Evolutionary conservation across 2,113 vertebrate genomes (phyloP), one percentile per base, ranked within the genome.

Genomic region (Nyctereutes procyonoides): DNA sequence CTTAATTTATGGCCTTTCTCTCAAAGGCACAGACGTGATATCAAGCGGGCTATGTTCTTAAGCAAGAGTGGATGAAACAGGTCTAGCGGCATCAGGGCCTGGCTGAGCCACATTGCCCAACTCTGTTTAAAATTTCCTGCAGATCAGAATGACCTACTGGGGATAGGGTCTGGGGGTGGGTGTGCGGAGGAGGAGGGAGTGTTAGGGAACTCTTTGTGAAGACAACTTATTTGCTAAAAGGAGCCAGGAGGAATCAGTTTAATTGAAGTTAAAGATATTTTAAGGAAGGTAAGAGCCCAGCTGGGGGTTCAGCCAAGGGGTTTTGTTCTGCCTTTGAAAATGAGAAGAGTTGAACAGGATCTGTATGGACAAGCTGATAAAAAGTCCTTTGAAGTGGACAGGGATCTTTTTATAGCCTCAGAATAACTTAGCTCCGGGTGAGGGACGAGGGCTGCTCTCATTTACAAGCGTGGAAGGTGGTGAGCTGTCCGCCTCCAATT

Each of bases 311-410:
- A 98, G 98, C 98, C 98, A 97, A 98, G 90, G 94, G 93, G 94
- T 97, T 97, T 97, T 76, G 43, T 80, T 97, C 94, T 97, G 96
- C 94, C 98, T 99, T 98, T 98, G 98, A 98, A 99, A 98, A 97
- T 96, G 96, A 96, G 97, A 97, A 95, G 90, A 96, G 95, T 71
- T 98, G 97, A 97, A 98, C 65, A 97, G 0, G 5, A 86, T 98
- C 90, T 95, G 98, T 98, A 96, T 96, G 95, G 93, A 97, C 93
- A 97, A 91, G 90, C 92, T 95, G 98, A 98, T 98, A 98, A 98
- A 97, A 97, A 93, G 83, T 89, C 76, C 98, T 98, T 98, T 98
- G 98, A 99, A 98, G 98, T 98, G 95, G 93, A 97, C 97, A 93
- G 67, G 74, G 81, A 97, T 89, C 20, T 97, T 95, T 98, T 98